A percentile compares a stretch with the other conserved stretches of the same genome.
These are phyloP conservation scores for Manduca sexta DNA, from an alignment of 1,140 invertebrate genomes.

Conservation along the genomic window DNA sequence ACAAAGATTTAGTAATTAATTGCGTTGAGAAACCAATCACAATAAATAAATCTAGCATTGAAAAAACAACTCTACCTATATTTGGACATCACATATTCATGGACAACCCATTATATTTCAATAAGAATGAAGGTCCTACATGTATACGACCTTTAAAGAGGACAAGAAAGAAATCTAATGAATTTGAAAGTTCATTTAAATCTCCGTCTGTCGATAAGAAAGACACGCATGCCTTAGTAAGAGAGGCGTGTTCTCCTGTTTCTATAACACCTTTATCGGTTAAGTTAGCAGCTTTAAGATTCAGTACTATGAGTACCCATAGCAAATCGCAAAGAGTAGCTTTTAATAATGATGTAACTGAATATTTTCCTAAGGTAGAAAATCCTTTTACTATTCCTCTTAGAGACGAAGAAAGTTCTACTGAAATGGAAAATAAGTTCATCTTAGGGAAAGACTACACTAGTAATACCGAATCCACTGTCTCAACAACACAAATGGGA, in stretches of 20 bases:
- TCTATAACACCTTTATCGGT: conserved; percentile 56
- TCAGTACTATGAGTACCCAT: conserved; percentile 62
- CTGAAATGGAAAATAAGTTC: conserved; percentile 68
- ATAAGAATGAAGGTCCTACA: conserved; percentile 40
- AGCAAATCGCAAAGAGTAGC: conserved; percentile 43
- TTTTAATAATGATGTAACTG: conserved; percentile 38
- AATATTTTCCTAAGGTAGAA: conserved; percentile 60
- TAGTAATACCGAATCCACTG: conserved; percentile 56
- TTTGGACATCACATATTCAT: conserved; percentile 62
- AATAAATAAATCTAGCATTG: conserved; percentile 30
- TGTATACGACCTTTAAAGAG: conserved; percentile 57
- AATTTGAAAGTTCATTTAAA: conserved; percentile 66
- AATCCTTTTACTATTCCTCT: conserved; percentile 51
- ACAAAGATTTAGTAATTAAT: conserved; percentile 54
- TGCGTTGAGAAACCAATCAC: conserved; percentile 56
- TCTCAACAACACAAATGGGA: conserved; percentile 65
- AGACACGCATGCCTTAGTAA: conserved; percentile 52
- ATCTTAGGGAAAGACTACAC: conserved; percentile 54
- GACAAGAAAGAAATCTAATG: conserved; percentile 62
- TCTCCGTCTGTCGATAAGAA: conserved; percentile 61
- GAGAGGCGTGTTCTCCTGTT: conserved; percentile 59
- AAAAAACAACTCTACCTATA: conserved; percentile 59
- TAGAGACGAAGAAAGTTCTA: conserved; percentile 59
- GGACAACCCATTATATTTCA: conserved; percentile 61
- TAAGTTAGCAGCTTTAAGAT: conserved; percentile 60